Base-by-base conservation (phyloP, 2,888 invertebrate genomes). In the Myopa testacea region DNA sequence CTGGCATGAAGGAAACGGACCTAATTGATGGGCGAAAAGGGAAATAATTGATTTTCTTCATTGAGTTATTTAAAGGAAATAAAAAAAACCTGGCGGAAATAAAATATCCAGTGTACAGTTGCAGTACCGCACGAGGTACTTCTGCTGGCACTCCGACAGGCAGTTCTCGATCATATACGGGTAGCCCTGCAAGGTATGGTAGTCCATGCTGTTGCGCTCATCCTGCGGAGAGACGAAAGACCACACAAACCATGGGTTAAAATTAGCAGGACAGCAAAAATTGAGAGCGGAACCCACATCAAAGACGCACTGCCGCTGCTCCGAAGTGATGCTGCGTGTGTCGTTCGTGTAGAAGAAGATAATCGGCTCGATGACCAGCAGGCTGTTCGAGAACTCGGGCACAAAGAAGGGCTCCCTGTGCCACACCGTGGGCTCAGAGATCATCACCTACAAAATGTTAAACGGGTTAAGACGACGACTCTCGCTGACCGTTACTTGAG, bases 21-120 rank as follows among this genome's bases (percentile, higher is more conserved):
- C 87, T 87, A 55, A 26, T 12, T 16, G 34, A 60, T 74, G 12
- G 68, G 50, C 45, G n/a, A 63, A 14, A n/a, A 62, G 45, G 3
- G 58, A 63, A 50, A 63, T 12, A 38, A 12, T 7, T 63, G 19
- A 1, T 12, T 55, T 10, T 5, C 16, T 55, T n/a, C 8, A 50
- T 55, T 12, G 10, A 26, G 4, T 10, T 1, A 55, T 16, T n/a
- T 55, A 5, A 2, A 1, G 14, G 16, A 55, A 50, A 10, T 14
- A 8, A 10, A 2, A 2, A 10, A 8, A 10, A 75, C 75, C 75
- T 34, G 75, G 75, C 6, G 89, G 89, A 85, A 87, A 89, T 58
- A 89, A 81, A 72, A 89, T 81, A 78, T 89, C 89, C 81, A 89
- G 73, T 26, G 87, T 88, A 81, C 89, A 89, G 81, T 89, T 89